Percentiles rank a stretch among this genome's conserved stretches.
These are phyloP conservation scores for Mormyrus hasselquistii DNA, from an alignment of 2,797 vertebrate genomes.

Conservation along the genomic window DNA sequence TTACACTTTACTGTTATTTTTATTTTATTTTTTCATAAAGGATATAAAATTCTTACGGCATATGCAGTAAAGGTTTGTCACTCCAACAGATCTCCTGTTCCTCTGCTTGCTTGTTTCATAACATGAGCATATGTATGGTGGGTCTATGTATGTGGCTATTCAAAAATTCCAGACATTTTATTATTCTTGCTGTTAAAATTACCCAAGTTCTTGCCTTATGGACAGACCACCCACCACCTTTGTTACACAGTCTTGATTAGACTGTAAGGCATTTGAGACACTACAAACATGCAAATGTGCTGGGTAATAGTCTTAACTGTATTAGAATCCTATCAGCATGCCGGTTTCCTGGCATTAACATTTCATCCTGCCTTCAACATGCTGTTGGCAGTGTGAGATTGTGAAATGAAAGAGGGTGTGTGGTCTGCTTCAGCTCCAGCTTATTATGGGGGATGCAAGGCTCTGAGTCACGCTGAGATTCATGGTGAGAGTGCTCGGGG, in stretches of 20 bases:
- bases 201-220: slow-evolving; percentile 36
- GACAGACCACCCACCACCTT: neutral
- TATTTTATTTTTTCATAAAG: neutral
- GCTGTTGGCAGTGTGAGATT: slow-evolving; percentile 5
- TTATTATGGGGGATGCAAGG: neutral
- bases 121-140: slow-evolving; percentile 19
- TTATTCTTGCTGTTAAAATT: slow-evolving; percentile 32
- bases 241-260: slow-evolving; percentile 3
- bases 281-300: neutral
- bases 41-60: neutral
- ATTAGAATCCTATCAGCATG: neutral
- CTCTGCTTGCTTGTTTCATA: slow-evolving; percentile 3
- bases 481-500: neutral
- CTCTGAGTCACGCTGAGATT: slow-evolving; percentile 1
- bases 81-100: neutral
- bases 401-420: neutral
- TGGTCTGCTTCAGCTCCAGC: neutral
- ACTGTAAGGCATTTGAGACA: neutral
- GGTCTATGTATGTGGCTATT: neutral
- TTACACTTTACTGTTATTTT: neutral
- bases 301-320: neutral
- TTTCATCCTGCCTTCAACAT: neutral
- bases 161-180: slow-evolving; percentile 27
- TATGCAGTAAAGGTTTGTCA: neutral
- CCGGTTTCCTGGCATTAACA: neutral